Base-by-base conservation (phyloP, 2,888 invertebrate species). In the Autographa pulchrina region DNA sequence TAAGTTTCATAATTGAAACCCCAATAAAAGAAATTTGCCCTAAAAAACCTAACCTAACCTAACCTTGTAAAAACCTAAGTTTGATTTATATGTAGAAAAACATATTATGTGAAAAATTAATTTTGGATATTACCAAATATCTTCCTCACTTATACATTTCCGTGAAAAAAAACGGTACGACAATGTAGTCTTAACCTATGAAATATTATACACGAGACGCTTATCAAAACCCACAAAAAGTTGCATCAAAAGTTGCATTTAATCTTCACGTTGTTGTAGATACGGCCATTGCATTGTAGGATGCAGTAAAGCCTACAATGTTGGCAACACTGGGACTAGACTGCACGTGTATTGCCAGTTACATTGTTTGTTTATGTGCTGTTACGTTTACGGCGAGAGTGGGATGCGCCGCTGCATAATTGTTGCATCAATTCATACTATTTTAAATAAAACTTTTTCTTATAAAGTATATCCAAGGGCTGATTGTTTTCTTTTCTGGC, bases 281-380 rank as follows among this genome's bases (percentile, higher is more conserved):
- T 56, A 5, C 52, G 59, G 38, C 60, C 65, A 63, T 75, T 58
- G 35, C 16, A 61, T 25, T 43, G n/a, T 48, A 60, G 67, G 54
- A 11, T 52, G 43, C 5, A 54, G 41, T 56, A 65, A 62, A 72
- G 65, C 67, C 52, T 71, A 75, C 76, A 69, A 31, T 83, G 81
- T 78, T 48, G 43, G 43, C 62, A 68, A 72, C 52, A 61, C 43
- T 25, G 54, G 11, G 43, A 35, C 65, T 32, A 48, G n/a, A n/a
- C 11, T 58, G 65, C 65, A 70, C 68, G 72, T 77, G 72, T 73
- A 74, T 32, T 68, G 68, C 38, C 20, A 67, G 38, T 69, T 59
- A 82, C 77, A 72, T 66, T 86, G 83, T 82, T 80, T 78, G 77
- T 84, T 75, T 82, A 85, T 78, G 60, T 68, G 78, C 74, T 65